phyloP scores from a whole-genome alignment of 2,888 invertebrate genomes.

The Eurois occulta region DNA sequence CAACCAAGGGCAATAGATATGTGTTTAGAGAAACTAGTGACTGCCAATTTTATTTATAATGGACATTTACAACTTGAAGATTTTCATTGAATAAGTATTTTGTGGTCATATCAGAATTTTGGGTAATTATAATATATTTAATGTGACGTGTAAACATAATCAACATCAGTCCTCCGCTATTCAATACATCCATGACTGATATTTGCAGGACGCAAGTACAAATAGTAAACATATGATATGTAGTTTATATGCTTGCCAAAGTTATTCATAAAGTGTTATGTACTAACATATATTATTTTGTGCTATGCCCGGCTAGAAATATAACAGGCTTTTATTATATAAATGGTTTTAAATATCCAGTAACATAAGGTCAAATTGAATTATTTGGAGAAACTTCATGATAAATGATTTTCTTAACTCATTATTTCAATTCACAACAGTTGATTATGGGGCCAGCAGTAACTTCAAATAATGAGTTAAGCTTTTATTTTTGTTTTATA shows the following conservation, averaged over 20 bases:
- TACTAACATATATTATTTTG: constrained; percentile 68
- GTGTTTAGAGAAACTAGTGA: neutral
- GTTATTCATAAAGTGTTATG: constrained; percentile 72
- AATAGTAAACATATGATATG: constrained; percentile 71
- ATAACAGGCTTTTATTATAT: constrained; percentile 19
- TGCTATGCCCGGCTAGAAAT: constrained; percentile 62
- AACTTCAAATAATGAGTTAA: too few species aligned
- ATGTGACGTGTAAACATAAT: constrained; percentile 21
- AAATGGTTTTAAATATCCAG: neutral
- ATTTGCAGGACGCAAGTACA: constrained; percentile 77
- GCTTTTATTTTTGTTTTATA: too few species aligned
- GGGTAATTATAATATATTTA: constrained; percentile 1
- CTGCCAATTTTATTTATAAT: too few species aligned
- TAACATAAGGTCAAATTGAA: constrained; percentile 7
- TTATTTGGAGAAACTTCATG: too few species aligned
- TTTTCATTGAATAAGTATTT: constrained; percentile 32
- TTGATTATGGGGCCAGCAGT: too few species aligned
- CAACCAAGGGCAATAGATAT: neutral
- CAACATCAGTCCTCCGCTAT: constrained; percentile 37
- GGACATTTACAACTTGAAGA: neutral
- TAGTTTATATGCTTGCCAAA: constrained; percentile 82
- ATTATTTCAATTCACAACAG: too few species aligned
- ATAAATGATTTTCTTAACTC: too few species aligned
- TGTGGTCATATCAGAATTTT: constrained; percentile 42
- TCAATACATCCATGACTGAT: constrained; percentile 76